A percentile compares a stretch with the other conserved stretches of the same genome.
These are phyloP conservation scores for Bovichtus variegatus DNA, from an alignment of 2,797 vertebrate genomes.

Conservation along the genomic window DNA sequence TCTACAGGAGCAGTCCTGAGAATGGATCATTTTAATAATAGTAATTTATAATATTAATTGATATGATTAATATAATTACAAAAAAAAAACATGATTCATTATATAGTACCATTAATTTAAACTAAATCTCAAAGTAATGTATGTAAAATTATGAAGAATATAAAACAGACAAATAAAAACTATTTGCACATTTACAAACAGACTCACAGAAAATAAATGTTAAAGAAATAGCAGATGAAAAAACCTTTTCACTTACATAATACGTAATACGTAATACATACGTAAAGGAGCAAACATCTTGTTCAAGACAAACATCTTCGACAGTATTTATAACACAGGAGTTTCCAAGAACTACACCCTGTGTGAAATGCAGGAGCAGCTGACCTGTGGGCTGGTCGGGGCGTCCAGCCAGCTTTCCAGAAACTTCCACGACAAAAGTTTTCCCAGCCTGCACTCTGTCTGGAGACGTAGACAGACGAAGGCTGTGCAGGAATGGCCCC, in stretches of 20 bases:
- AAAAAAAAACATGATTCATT: background rate
- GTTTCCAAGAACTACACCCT: constrained; percentile 8
- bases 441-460: constrained; percentile 56
- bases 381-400: constrained; percentile 71
- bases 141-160: background rate
- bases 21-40: background rate
- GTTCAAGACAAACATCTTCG: background rate
- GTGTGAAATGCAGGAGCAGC: constrained; percentile 18
- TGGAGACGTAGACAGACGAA: constrained; percentile 52
- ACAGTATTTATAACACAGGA: background rate
- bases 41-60: background rate
- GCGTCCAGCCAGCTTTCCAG: constrained; percentile 67
- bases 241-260: background rate
- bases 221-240: no score
- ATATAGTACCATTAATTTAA: background rate
- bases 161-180: background rate
- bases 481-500: constrained; percentile 70
- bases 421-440: constrained; percentile 63
- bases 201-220: no score
- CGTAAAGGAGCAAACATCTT: background rate
- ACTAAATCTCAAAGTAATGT: background rate
- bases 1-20: background rate
- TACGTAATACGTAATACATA: no score
- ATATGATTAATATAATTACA: background rate
- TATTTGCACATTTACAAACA: background rate